Base-by-base conservation (phyloP, 37 sponge, comb jelly and placozoan species). In the Petrosia ficiformis region DNA sequence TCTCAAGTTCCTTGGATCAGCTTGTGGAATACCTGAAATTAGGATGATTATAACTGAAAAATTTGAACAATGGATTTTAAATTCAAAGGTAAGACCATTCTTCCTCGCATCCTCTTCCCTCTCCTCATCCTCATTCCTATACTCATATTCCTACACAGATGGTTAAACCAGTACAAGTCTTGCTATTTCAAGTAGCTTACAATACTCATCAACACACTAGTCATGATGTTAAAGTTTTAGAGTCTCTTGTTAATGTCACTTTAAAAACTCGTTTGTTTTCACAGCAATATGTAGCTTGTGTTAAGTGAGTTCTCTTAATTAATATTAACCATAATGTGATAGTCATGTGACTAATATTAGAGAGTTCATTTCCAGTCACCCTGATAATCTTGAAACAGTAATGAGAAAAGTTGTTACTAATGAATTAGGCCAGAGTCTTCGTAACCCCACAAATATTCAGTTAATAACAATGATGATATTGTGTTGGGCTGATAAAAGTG, bases 241-340 rank as follows among this genome's bases (percentile, higher is more conserved):
- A 87, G 73, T 39, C 74, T 0, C 80, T 98, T 10, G 73, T 92
- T 30, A 73, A 68, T 41, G 63, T 98, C 52, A 66, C 86, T 19
- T 79, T 98, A 37, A 92, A 95, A 71, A 92, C 95, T 0, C 92
- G 95, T 57, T 85, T 92, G 44, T 80, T 94, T 39, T 89, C 90
- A 38, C 86, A 73, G 70, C 93, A 91, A n/a, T 92, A 95, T 73
- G 77, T 92, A 28, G 69, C 80, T 31, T 95, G 95, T 76, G 87
- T 95, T 36, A 85, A 67, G 91, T 90, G 44, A 78, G 86, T 77
- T n/a, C 32, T 2, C 33, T 10, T 24, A n/a, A n/a, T n/a, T n/a
- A n/a, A 28, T 59, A 28, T 59, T 4, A 3, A 3, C 4, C 63
- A 31, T 31, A 28, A 2, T 59, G 28, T 59, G 28, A n/a, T n/a